A percentile compares a stretch with the other conserved stretches of the same genome.
These are phyloP conservation scores for Steinernema feltiae DNA, from an alignment of 1,140 invertebrate species.

Conservation along the genomic window DNA sequence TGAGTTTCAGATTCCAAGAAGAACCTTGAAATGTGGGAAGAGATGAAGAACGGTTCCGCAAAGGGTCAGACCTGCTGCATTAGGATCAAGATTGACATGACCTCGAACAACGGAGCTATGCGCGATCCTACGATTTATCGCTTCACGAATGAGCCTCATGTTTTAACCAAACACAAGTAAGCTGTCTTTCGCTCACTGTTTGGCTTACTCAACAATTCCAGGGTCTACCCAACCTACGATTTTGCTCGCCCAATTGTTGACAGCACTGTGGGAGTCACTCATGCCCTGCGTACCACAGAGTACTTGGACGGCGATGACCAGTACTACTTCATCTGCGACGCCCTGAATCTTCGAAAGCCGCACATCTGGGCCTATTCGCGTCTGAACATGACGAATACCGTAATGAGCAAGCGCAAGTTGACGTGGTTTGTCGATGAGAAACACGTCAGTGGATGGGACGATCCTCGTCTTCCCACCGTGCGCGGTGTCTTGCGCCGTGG, in stretches of 20 bases:
- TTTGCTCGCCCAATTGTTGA: constrained; percentile 99
- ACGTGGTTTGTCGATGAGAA: constrained; percentile 93
- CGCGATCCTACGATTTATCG: constrained; percentile 98
- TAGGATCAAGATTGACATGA: constrained; percentile 94
- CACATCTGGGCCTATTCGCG: constrained; percentile 91
- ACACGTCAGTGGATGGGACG: constrained; percentile 94
- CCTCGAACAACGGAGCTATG: constrained; percentile 88
- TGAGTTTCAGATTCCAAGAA: constrained; percentile 69
- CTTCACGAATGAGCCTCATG: constrained; percentile 91
- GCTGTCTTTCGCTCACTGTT: constrained; percentile 41
- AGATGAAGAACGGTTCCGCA: constrained; percentile 82
- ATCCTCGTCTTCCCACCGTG: constrained; percentile 96
- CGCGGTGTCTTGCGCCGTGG: constrained; percentile 87
- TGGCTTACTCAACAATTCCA: constrained; percentile 61
- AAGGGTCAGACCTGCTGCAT: constrained; percentile 80
- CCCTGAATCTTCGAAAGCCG: constrained; percentile 76
- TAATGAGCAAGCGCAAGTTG: constrained; percentile 90
- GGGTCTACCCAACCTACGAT: constrained; percentile 98
- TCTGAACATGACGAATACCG: constrained; percentile 93
- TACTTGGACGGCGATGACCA: constrained; percentile 96
- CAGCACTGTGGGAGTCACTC: constrained; percentile 90
- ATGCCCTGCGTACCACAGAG: constrained; percentile 92
- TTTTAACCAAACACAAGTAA: constrained; percentile 91
- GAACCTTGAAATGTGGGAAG: constrained; percentile 83
- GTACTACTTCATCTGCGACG: constrained; percentile 81